These are phyloP conservation scores for Drosophila leonis DNA, from an alignment of 2,888 invertebrate genomes.

Conservation along the genomic window DNA sequence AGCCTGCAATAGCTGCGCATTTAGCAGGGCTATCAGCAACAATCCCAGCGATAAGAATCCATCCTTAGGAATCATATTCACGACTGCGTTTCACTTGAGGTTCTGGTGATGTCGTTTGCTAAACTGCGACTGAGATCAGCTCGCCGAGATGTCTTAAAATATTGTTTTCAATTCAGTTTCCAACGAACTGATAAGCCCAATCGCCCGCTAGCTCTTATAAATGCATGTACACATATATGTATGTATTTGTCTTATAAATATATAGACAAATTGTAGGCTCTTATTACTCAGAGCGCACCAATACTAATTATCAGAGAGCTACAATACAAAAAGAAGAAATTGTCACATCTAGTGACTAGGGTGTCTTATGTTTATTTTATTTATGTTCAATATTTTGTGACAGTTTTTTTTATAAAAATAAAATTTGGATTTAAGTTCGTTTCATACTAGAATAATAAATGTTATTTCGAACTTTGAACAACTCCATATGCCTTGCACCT, in stretches of 20 bases:
- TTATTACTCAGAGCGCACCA: constrained; percentile 11
- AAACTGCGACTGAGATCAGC: constrained; percentile 46
- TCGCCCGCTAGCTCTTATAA: constrained; percentile 24
- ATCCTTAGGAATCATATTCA: constrained; percentile 42
- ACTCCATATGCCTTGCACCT: not conserved
- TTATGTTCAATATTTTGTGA: not conserved
- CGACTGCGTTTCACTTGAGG: not conserved
- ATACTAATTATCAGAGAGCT: not conserved
- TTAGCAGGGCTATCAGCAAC: constrained; percentile 58
- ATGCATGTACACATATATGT: not conserved
- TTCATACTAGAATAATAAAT: too few species aligned
- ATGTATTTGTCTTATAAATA: not conserved
- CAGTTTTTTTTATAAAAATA: too few species aligned
- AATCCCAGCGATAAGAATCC: constrained; percentile 56
- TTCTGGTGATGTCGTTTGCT: constrained; percentile 18
- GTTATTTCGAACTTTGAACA: too few species aligned
- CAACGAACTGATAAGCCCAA: constrained; percentile 36
- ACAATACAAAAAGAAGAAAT: not conserved
- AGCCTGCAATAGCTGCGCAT: constrained; percentile 50
- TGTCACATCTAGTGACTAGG: not conserved
- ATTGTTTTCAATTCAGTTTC: not conserved
- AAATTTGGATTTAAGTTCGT: too few species aligned
- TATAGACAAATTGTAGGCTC: not conserved
- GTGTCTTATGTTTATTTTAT: not conserved
- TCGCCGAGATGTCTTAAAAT: not conserved